Percentiles rank a stretch among this genome's conserved stretches.
These are phyloP conservation scores for Pagrus major DNA, from an alignment of 2,113 vertebrate species.

Conservation along the genomic window DNA sequence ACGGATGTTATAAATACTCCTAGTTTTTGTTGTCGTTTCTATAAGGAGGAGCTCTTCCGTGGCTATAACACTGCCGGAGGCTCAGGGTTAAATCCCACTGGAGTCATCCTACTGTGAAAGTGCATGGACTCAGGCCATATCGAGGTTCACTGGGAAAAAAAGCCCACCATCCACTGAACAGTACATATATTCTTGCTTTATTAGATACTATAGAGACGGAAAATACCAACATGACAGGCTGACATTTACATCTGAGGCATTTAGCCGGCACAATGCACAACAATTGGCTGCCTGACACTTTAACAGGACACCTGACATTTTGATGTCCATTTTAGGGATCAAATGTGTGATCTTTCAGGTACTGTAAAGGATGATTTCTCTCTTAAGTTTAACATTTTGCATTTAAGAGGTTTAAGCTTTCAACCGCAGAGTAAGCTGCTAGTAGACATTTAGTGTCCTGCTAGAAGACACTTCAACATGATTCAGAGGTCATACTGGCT, in stretches of 20 bases:
- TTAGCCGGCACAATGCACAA: neutral
- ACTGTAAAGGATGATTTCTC: neutral
- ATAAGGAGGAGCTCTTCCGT: neutral
- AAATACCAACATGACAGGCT: conserved; percentile 1
- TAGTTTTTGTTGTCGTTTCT: conserved; percentile 18
- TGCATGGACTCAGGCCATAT: neutral
- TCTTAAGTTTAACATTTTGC: neutral
- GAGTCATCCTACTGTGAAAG: neutral
- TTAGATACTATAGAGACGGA: neutral
- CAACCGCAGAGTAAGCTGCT: neutral
- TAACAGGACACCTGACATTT: conserved; percentile 32
- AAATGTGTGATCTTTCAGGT: neutral
- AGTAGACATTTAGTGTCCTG: neutral
- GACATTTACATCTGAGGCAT: conserved; percentile 32
- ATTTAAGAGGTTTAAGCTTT: neutral
- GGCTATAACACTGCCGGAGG: neutral
- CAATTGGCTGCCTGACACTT: neutral
- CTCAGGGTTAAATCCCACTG: conserved; percentile 1
- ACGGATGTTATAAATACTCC: conserved; percentile 58
- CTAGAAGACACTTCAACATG: conserved; percentile 3
- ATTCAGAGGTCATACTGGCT: neutral
- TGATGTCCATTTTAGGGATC: conserved; percentile 6
- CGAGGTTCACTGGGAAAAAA: neutral
- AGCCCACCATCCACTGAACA: neutral
- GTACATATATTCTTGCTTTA: neutral